Evolutionary conservation across 2,888 invertebrate genomes (phyloP).

Genomic region (Diarsia mendica): DNA sequence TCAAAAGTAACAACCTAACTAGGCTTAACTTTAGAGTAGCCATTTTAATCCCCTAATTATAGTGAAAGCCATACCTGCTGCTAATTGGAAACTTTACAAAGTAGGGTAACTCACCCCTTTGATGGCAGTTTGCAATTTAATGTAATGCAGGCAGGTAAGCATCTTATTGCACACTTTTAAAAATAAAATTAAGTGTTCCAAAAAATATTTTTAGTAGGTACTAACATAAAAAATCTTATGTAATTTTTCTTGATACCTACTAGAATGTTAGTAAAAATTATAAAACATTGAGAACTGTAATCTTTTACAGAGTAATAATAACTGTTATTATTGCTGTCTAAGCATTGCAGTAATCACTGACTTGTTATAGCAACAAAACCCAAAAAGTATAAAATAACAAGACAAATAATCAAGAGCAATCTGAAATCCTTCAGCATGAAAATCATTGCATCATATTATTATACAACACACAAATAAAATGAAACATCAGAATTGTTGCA

Average conservation of each 20-base stretch:
- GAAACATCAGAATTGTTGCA: conserved; percentile 79
- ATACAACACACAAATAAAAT: conserved; percentile 64
- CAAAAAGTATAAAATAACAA: conserved; percentile 9
- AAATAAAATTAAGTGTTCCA: background rate
- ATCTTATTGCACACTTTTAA: background rate
- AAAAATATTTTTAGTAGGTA: background rate
- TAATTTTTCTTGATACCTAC: conserved; percentile 14
- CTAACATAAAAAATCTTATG: conserved; percentile 26
- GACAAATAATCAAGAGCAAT: background rate
- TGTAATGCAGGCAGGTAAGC: conserved; percentile 41
- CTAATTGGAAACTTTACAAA: conserved; percentile 60
- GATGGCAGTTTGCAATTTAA: conserved; percentile 51
- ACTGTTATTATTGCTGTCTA: background rate
- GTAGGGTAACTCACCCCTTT: conserved; percentile 58
- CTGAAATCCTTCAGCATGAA: background rate
- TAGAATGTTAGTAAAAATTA: background rate
- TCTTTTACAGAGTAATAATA: background rate
- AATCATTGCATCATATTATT: conserved; percentile 24
- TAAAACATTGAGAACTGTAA: no score
- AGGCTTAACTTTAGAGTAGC: conserved; percentile 19
- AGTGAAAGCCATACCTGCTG: conserved; percentile 63
- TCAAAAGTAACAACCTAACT: conserved; percentile 17
- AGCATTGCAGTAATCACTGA: conserved; percentile 21
- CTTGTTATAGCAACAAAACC: conserved; percentile 25
- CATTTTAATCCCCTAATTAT: conserved; percentile 54